Evolutionary conservation across 2,888 invertebrate species (phyloP).

Genomic region (Trissonchulus latispiculum): DNA sequence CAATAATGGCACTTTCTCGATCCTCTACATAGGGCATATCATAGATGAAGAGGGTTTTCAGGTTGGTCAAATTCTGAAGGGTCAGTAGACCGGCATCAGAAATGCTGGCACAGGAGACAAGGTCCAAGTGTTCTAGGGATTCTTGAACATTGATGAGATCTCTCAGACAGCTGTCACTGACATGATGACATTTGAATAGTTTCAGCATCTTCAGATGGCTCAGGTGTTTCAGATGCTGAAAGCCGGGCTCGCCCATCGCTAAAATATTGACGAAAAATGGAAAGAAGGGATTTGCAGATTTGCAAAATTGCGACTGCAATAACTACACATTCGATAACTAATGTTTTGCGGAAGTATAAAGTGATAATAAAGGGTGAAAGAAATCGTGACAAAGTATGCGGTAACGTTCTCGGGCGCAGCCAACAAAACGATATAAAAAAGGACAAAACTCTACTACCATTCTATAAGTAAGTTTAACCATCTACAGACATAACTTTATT

Average conservation of each 20-base stretch:
- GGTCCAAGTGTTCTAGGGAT: not conserved
- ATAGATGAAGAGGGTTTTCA: not conserved
- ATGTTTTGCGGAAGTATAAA: too few species aligned
- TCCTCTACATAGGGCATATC: not conserved
- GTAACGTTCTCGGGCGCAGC: too few species aligned
- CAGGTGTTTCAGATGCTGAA: not conserved
- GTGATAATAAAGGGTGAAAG: too few species aligned
- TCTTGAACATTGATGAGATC: not conserved
- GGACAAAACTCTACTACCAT: too few species aligned
- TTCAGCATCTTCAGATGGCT: not conserved
- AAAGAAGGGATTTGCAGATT: not conserved
- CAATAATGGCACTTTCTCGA: not conserved
- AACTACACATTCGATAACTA: too few species aligned
- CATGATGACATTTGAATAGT: not conserved
- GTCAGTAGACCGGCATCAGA: not conserved
- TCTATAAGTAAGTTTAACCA: too few species aligned
- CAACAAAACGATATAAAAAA: too few species aligned
- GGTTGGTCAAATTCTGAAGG: not conserved
- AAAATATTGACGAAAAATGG: not conserved
- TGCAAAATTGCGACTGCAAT: too few species aligned
- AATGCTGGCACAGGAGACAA: not conserved
- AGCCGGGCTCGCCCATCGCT: not conserved
- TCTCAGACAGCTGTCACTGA: not conserved
- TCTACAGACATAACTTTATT: too few species aligned
- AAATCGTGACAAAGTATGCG: too few species aligned